phyloP scores from a whole-genome alignment of 2,888 invertebrate genomes.

The Conus canariensis region DNA sequence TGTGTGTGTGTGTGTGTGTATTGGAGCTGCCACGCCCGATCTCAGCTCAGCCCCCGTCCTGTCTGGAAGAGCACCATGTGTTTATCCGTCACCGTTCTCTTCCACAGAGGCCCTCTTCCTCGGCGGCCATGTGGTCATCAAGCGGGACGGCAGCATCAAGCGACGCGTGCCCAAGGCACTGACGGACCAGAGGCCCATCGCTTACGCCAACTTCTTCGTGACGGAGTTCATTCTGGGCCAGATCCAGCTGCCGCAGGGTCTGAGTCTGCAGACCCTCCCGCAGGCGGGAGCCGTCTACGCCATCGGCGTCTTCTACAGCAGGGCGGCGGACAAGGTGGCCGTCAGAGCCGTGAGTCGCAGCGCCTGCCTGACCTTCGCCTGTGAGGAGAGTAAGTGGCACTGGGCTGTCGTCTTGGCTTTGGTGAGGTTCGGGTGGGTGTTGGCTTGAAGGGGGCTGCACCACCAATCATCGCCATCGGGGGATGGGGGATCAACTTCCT shows the following conservation, averaged over 20 bases:
- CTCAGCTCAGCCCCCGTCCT: too few relatives aligned
- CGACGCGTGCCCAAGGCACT: background rate
- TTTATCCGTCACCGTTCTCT: background rate
- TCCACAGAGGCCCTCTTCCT: conserved; percentile 33
- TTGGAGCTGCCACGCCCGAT: too few relatives aligned
- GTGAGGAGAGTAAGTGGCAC: conserved; percentile 25
- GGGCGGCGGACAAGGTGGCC: background rate
- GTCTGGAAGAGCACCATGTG: too few relatives aligned
- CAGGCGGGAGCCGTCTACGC: background rate
- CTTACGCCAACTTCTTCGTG: conserved; percentile 35
- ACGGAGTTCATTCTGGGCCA: background rate
- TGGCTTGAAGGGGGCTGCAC: background rate
- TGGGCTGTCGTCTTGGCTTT: background rate
- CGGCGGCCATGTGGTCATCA: conserved; percentile 30
- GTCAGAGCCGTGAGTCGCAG: background rate
- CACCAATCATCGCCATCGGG: too few relatives aligned
- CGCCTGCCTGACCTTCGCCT: conserved; percentile 17
- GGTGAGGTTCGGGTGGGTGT: background rate
- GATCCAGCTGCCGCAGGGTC: background rate
- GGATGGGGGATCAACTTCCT: too few relatives aligned
- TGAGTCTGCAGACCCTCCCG: background rate
- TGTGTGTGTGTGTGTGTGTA: conserved; percentile 14
- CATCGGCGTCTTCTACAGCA: conserved; percentile 1
- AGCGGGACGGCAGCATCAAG: background rate
- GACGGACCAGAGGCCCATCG: background rate